These are phyloP conservation scores for Sicus ferrugineus DNA, from an alignment of 2,888 invertebrate genomes.

Conservation along the genomic window DNA sequence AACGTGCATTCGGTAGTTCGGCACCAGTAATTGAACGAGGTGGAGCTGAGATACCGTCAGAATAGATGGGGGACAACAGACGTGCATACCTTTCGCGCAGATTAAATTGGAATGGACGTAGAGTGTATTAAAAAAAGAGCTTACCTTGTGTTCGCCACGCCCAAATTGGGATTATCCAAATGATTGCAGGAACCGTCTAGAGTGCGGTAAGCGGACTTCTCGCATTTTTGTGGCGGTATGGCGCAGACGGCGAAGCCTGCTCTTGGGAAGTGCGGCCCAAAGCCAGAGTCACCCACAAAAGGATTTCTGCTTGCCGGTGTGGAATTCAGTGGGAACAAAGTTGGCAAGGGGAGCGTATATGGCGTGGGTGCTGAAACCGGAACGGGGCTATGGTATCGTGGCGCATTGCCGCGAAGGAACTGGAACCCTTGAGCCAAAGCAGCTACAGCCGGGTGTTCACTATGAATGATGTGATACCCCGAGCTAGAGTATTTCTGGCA, in stretches of 20 bases:
- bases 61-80: constrained; percentile 65
- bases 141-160: constrained; percentile 75
- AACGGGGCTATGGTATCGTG: constrained; percentile 38
- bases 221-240: constrained; percentile 54
- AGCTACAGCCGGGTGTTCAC: constrained; percentile 43
- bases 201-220: constrained; percentile 70
- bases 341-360: constrained; percentile 2
- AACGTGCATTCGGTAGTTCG: constrained; percentile 74
- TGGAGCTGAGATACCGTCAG: constrained; percentile 68
- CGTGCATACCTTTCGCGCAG: constrained; percentile 59
- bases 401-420: constrained; percentile 44
- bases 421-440: constrained; percentile 43
- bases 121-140: neutral
- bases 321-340: constrained; percentile 23
- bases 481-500: constrained; percentile 47
- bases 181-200: constrained; percentile 97
- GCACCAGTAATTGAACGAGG: constrained; percentile 72
- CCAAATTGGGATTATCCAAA: constrained; percentile 80
- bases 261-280: constrained; percentile 51
- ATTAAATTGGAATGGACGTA: neutral
- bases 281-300: constrained; percentile 45
- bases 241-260: constrained; percentile 54
- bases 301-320: constrained; percentile 53
- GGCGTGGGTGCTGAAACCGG: constrained; percentile 24
- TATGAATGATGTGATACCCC: constrained; percentile 55